These are phyloP conservation scores for Lampropteryx suffumata DNA, from an alignment of 2,888 invertebrate genomes.

Conservation along the genomic window DNA sequence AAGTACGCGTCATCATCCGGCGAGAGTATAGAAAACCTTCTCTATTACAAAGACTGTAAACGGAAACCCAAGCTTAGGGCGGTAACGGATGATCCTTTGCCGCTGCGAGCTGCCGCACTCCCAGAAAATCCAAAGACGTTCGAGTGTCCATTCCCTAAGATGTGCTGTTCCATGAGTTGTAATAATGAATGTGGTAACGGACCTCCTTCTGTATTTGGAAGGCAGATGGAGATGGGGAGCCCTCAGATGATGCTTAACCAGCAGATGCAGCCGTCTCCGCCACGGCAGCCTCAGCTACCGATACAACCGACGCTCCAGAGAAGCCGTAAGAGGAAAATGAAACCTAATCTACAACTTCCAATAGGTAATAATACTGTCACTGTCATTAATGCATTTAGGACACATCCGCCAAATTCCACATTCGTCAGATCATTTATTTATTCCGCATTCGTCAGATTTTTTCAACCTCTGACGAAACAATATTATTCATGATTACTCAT, in stretches of 20 bases:
- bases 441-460: too few relatives aligned
- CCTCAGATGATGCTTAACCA: slow-evolving; percentile 24
- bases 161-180: slow-evolving; percentile 69
- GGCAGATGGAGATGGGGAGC: slow-evolving; percentile 33
- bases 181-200: slow-evolving; percentile 49
- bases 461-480: too few relatives aligned
- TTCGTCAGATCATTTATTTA: too few relatives aligned
- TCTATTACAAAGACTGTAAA: slow-evolving; percentile 69
- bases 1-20: slow-evolving; percentile 53
- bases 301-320: slow-evolving; percentile 35
- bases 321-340: slow-evolving; percentile 48
- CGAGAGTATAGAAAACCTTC: slow-evolving; percentile 69
- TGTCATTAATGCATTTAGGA: too few relatives aligned
- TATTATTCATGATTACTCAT: too few relatives aligned
- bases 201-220: slow-evolving; percentile 22
- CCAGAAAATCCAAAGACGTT: slow-evolving; percentile 30
- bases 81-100: neutral
- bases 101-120: slow-evolving; percentile 4
- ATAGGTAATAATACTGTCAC: slow-evolving; percentile 6
- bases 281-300: slow-evolving; percentile 22
- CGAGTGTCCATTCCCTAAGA: slow-evolving; percentile 57
- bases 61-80: slow-evolving; percentile 39
- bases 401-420: too few relatives aligned
- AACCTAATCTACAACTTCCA: slow-evolving; percentile 35
- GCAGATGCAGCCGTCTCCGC: neutral